phyloP scores from a whole-genome alignment of 2,113 vertebrate species.

The Miniopterus natalensis region DNA sequence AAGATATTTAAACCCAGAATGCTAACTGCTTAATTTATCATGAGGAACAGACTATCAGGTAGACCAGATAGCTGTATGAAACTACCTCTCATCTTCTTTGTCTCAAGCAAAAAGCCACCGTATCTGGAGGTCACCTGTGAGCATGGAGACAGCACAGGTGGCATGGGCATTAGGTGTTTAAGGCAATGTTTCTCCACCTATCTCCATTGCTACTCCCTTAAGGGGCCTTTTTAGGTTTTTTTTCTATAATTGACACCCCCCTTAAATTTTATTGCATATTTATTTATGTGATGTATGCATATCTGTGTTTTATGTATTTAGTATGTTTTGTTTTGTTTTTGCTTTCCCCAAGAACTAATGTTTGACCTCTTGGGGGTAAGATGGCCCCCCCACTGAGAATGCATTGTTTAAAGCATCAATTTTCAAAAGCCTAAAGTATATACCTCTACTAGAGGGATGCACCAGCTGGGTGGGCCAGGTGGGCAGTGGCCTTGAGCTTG shows the following conservation, averaged over 20 bases:
- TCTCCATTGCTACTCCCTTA: background rate
- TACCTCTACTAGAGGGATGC: fast-evolving
- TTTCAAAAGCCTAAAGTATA: background rate
- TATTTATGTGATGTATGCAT: background rate
- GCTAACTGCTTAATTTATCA: background rate
- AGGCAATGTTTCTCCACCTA: background rate
- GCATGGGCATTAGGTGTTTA: too few relatives aligned
- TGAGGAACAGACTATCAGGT: background rate
- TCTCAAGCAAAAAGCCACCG: background rate
- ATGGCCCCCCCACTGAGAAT: background rate
- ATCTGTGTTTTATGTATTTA: background rate
- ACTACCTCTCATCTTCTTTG: background rate
- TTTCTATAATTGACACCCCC: too few relatives aligned
- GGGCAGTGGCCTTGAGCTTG: background rate
- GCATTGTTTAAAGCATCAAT: background rate
- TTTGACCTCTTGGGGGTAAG: background rate
- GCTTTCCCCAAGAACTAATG: background rate
- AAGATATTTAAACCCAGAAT: background rate
- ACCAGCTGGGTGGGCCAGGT: too few relatives aligned
- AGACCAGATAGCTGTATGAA: background rate
- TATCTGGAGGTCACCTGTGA: background rate
- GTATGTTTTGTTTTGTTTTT: background rate
- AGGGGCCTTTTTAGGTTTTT: background rate
- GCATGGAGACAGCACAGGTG: background rate
- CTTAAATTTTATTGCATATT: background rate